Evolutionary conservation across 1,140 invertebrate genomes (phyloP), one percentile per base, ranked within the genome.

Genomic region (Bradysia coprophila): DNA sequence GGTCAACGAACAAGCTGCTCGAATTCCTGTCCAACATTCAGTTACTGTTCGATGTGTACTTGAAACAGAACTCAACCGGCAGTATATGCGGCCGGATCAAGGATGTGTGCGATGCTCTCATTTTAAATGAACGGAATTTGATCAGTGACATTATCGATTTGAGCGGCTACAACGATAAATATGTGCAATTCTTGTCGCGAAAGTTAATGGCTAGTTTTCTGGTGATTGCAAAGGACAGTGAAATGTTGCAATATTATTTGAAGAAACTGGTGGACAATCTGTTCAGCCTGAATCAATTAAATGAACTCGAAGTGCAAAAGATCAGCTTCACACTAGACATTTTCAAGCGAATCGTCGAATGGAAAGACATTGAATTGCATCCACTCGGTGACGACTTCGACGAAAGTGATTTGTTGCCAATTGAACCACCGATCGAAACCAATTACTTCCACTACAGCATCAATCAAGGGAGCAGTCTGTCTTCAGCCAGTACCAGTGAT

Each of bases 261-360:
- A 81, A 86, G 48, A 76, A 73, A 49, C 71, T 78, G 43, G 66
- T 75, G n/a, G 71, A 78, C 54, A 75, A 74, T 51, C 61, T 73
- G 28, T 70, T 71, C 48, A 60, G 65, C 38, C 69, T 68, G 50
- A 68, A 71, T 51, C 62, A 61, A 38, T 60, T 71, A 23, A 68
- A 72, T 50, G 63, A 65, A 46, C 59, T 65, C 20, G 70, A 67
- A 38, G 67, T 71, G 43, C 66, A 68, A 51, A 78, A 79, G 62
- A 81, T 87, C 57, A 74, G 81, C 45, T 86, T 87, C 55, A 81
- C 78, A 40, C 61, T 89, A 46, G 85, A 89, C 52, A 74, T 88
- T 32, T 76, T 90, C 32, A 83, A 83, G 51, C 71, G 81, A 42
- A 78, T 89, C 45, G 78, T 89, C 1, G 84, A 89, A 54, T 86